phyloP scores from a whole-genome alignment of 30 jellyfish, hydroid and myxozoan genomes.

The Hydractinia symbiolongicarpus region DNA sequence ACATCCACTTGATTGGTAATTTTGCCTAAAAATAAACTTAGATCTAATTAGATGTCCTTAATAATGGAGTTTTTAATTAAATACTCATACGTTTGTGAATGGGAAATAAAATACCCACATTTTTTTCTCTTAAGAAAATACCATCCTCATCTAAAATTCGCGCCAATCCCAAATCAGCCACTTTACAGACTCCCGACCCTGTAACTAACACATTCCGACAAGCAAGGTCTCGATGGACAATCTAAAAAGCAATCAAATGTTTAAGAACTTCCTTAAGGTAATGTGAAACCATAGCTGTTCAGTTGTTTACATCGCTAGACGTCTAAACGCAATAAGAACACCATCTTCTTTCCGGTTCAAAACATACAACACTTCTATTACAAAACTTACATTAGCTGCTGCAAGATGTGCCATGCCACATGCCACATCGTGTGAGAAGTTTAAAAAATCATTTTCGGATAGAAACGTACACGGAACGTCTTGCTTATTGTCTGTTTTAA shows the following conservation, averaged over 20 bases:
- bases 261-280: neutral
- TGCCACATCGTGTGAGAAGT: neutral
- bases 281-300: neutral
- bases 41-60: neutral
- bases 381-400: neutral
- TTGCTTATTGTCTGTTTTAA: neutral
- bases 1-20: conserved; percentile 19
- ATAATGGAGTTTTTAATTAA: neutral
- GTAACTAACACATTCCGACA: conserved; percentile 25
- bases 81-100: too few species aligned
- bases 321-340: too few species aligned
- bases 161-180: conserved; percentile 28
- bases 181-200: conserved; percentile 1
- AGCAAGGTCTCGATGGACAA: conserved; percentile 28
- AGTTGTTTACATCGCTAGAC: too few species aligned
- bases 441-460: neutral
- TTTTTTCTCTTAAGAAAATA: neutral
- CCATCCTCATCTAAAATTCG: conserved; percentile 15
- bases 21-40: conserved; percentile 3
- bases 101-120: neutral
- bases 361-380: too few species aligned
- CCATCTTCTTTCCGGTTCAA: too few species aligned
- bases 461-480: neutral
- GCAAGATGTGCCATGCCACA: neutral
- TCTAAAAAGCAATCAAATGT: neutral